A percentile compares a stretch with the other conserved stretches of the same genome.
phyloP scores from a whole-genome alignment of 2,113 vertebrate species.

The Grammomys surdaster region DNA sequence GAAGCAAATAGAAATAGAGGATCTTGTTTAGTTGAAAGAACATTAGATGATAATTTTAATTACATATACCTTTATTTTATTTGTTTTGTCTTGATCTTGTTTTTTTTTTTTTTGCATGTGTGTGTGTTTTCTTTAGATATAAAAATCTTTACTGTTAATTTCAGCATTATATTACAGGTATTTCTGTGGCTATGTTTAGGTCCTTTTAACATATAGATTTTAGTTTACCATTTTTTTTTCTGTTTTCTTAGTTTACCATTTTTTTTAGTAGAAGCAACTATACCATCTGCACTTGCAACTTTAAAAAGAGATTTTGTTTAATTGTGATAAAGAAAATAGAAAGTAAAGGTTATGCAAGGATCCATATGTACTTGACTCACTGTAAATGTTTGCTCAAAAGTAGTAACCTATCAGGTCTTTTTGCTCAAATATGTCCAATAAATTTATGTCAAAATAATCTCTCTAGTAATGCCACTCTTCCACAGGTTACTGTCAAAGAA shows the following conservation, averaged over 20 bases:
- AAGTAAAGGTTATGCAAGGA: constrained; percentile 24
- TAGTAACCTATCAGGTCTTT: constrained; percentile 10
- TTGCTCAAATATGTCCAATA: constrained; percentile 38
- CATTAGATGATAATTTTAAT: constrained; percentile 59
- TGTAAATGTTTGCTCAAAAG: constrained; percentile 58
- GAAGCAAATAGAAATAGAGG: constrained; percentile 64
- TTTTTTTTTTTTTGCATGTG: constrained; percentile 7
- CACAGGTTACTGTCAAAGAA: constrained; percentile 27
- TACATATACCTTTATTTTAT: constrained; percentile 68
- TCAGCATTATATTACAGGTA: constrained; percentile 45
- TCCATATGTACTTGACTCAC: constrained; percentile 33
- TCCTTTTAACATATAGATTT: constrained; percentile 50
- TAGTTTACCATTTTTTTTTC: constrained; percentile 52
- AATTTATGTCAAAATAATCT: constrained; percentile 59
- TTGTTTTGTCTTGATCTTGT: constrained; percentile 62
- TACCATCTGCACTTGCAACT: constrained; percentile 6
- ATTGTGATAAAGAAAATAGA: constrained; percentile 33
- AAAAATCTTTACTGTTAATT: constrained; percentile 39
- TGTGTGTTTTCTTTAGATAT: constrained; percentile 41
- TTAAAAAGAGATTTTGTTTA: constrained; percentile 33
- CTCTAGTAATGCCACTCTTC: not conserved
- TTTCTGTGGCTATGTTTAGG: constrained; percentile 47
- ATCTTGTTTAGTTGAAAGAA: constrained; percentile 69
- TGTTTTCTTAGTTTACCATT: constrained; percentile 40
- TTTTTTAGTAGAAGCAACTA: constrained; percentile 62